Evolutionary conservation across 2,888 invertebrate genomes (phyloP), one percentile per base, ranked within the genome.

Genomic region (Drosophila mayaguana): DNA sequence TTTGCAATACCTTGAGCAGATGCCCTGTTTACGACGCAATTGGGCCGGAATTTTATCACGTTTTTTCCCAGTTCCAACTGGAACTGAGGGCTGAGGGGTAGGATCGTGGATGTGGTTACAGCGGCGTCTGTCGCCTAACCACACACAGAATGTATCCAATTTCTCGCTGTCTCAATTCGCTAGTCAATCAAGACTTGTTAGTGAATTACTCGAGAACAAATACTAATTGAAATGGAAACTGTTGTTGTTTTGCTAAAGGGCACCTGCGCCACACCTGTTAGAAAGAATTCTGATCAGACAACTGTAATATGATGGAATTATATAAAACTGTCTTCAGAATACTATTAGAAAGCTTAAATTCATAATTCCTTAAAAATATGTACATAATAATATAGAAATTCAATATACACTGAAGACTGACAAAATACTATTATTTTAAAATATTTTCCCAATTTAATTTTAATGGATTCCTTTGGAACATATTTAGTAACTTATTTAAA

Each of bases 1-100:
- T 16, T 66, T 38, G 46, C 18, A 36, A 77, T 70, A 45, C 36
- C 40, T 61, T 28, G 36, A 56, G 34, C 48, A 43, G 51, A 60
- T 55, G 43, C 11, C 18, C 28, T 6, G 57, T 25, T 55, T 65
- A 76, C 83, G 66, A 83, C 87, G 83, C 78, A 90, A 73, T 80
- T 80, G 40, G 45, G 12, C 36, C 48, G 38, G 34, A 36, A 54
- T 80, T 82, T 28, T 36, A 62, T 36, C 61, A 62, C 42, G 22
- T 62, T 42, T 72, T 77, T 54, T 61, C 18, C 32, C 63, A 80
- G 76, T 5, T 48, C n/a, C 25, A 32, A 14, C n/a, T 11, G 28
- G n/a, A n/a, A 48, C 28, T 28, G 28, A 2, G 5, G 9, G 48
- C 2, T 3, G 0, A 18, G 50, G 14, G 32, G 2, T 34, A 32